Base-by-base conservation (phyloP, 2,797 vertebrate species). In the Mus spretus region DNA sequence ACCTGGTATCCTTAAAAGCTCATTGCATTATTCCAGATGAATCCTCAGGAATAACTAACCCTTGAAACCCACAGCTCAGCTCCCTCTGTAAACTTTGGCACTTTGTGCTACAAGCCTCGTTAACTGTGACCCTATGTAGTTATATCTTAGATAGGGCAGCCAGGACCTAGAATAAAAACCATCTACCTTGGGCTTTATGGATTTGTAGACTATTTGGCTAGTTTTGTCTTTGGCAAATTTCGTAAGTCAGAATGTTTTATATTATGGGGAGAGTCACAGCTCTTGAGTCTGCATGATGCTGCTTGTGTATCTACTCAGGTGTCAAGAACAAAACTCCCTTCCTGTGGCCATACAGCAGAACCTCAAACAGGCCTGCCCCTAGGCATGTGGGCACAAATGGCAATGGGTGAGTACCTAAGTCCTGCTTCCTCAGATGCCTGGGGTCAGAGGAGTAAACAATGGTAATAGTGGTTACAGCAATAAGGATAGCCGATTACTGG, bases 381-480 rank as follows among this genome's bases (percentile, higher is more conserved):
- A 17, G 0, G 3, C 22, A 14, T n/a, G 75, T 57, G 84, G 75
- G 4, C 2, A 10, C 53, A 44, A 40, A 31, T 28, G 40, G 24
- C 37, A 0, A 47, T 0, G 40, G 85, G 40, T 31, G 53, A 4
- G 1, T 10, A 10, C 15, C 84, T 11, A 10, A 70, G 34, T 31
- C n/a, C 61, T 44, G 78, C 22, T 50, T 34, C 19, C 91, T 59
- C 24, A 11, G 34, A 28, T 53, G 9, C 34, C 34, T 3, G 0
- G 74, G 28, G 34, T 50, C 77, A 7, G 14, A 1, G 7, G 37
- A 63, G 9, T 4, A 55, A 85, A 17, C 61, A 15, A 31, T 2
- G 47, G 6, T 26, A 3, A 34, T 0, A 2, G 13, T 13, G 10
- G 20, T 28, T n/a, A 12, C 1, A 14, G 7, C 15, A 22, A 17